Base-by-base conservation (phyloP, 1,140 invertebrate genomes). In the Saxidomus purpurata region DNA sequence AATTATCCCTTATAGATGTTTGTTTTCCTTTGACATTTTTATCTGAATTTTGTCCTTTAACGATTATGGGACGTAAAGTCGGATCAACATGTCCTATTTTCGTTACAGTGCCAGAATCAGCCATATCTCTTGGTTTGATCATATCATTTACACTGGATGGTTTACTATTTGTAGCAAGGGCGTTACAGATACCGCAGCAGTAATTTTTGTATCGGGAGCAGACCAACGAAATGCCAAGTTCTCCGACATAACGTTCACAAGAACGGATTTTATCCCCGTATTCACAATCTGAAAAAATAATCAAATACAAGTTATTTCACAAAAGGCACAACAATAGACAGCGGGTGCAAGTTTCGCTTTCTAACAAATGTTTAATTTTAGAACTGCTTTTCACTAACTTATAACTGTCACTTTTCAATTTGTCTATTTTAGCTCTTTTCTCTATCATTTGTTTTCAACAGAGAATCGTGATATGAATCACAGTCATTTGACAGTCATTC, bases 281-380 rank as follows among this genome's bases (percentile, higher is more conserved):
- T 25, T 88, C 86, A 52, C 86, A 88, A 3, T 61, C 86, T 88
- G 61, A 13, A 88, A 80, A n/a, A n/a, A n/a, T n/a, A n/a, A n/a
- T n/a, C n/a, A n/a, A n/a, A n/a, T n/a, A n/a, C n/a, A n/a, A n/a
- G n/a, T n/a, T n/a, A n/a, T n/a, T n/a, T n/a, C n/a, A n/a, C n/a
- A n/a, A n/a, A n/a, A n/a, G n/a, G n/a, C n/a, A n/a, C n/a, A n/a
- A n/a, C n/a, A n/a, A n/a, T n/a, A n/a, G n/a, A n/a, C n/a, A n/a
- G n/a, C n/a, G n/a, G n/a, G n/a, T n/a, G n/a, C n/a, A n/a, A n/a
- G n/a, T n/a, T n/a, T n/a, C n/a, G n/a, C n/a, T n/a, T n/a, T n/a
- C n/a, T n/a, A n/a, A n/a, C n/a, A n/a, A n/a, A n/a, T n/a, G n/a
- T n/a, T n/a, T n/a, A n/a, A n/a, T n/a, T n/a, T n/a, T n/a, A n/a